These are phyloP conservation scores for Halichondria panicea DNA, from an alignment of 37 sponge, comb jelly and placozoan species.

Conservation along the genomic window DNA sequence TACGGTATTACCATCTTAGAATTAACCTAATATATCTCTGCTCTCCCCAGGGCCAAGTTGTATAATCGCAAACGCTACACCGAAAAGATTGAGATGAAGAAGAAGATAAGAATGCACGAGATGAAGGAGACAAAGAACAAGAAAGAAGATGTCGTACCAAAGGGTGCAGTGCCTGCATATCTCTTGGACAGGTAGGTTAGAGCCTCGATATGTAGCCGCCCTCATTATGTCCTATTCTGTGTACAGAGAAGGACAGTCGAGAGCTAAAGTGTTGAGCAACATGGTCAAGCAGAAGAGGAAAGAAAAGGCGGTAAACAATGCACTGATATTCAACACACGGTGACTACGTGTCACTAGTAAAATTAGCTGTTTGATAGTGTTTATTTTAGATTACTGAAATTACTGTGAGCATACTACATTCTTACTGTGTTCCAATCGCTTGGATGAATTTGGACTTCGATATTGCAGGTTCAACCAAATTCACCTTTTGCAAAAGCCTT, in stretches of 20 bases:
- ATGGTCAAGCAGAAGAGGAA: slow-evolving; percentile 99
- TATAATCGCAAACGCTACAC: slow-evolving; percentile 93
- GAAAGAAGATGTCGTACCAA: slow-evolving; percentile 75
- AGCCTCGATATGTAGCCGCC: slow-evolving; percentile 79
- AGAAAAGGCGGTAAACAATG: slow-evolving; percentile 97
- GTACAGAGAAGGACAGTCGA: slow-evolving; percentile 86
- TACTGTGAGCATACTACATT: too few species aligned
- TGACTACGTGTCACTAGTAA: too few species aligned
- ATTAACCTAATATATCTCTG: too few species aligned
- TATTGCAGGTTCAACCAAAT: too few species aligned
- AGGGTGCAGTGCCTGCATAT: slow-evolving; percentile 99
- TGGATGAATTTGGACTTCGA: too few species aligned
- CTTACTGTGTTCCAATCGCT: too few species aligned
- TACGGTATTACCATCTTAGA: too few species aligned
- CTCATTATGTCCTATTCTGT: slow-evolving; percentile 1
- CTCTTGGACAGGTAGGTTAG: slow-evolving; percentile 85
- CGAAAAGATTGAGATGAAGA: slow-evolving; percentile 96
- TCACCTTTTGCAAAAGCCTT: too few species aligned
- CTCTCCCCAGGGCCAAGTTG: slow-evolving; percentile 96
- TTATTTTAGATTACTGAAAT: too few species aligned
- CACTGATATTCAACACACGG: too few species aligned
- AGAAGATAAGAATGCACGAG: slow-evolving; percentile 94
- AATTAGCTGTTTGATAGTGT: too few species aligned
- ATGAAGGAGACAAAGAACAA: slow-evolving; percentile 81
- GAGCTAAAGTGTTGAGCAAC: slow-evolving; percentile 96